These are phyloP conservation scores for Drosophila anceps DNA, from an alignment of 2,888 invertebrate species.

Conservation along the genomic window DNA sequence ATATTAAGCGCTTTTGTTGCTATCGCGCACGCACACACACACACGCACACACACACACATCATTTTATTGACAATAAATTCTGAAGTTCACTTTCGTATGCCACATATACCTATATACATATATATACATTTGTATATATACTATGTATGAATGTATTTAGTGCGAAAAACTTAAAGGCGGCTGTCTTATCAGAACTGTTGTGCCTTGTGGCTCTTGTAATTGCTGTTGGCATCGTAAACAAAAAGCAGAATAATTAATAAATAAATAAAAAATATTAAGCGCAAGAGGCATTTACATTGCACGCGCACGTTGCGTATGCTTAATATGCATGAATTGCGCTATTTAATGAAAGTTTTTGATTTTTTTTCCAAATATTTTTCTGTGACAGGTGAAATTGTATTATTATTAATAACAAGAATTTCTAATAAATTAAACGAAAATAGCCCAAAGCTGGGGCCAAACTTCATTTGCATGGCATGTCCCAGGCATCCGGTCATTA, in stretches of 20 bases:
- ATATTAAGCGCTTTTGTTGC: conserved; percentile 34
- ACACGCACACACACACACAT: conserved; percentile 4
- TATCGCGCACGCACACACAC: conserved; percentile 8
- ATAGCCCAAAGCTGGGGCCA: conserved; percentile 7
- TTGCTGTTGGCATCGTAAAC: conserved; percentile 60
- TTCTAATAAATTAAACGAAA: conserved; percentile 22
- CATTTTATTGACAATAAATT: conserved; percentile 17
- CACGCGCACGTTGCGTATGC: conserved; percentile 54
- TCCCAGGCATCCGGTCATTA: conserved; percentile 71
- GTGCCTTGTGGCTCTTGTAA: conserved; percentile 37
- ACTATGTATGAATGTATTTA: neutral
- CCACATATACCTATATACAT: neutral
- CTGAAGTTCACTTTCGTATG: conserved; percentile 11
- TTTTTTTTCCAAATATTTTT: neutral
- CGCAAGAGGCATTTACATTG: conserved; percentile 37
- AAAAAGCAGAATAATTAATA: conserved; percentile 69
- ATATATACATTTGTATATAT: neutral
- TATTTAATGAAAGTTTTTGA: conserved; percentile 35
- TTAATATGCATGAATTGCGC: conserved; percentile 48
- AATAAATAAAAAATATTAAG: conserved; percentile 1
- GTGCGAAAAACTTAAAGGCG: conserved; percentile 18
- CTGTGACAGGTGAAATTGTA: conserved; percentile 46
- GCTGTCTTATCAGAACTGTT: conserved; percentile 55
- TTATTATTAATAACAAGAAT: conserved; percentile 13
- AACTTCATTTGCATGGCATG: conserved; percentile 68